Base-by-base conservation (phyloP, 2,113 vertebrate genomes). In the Columba livia region DNA sequence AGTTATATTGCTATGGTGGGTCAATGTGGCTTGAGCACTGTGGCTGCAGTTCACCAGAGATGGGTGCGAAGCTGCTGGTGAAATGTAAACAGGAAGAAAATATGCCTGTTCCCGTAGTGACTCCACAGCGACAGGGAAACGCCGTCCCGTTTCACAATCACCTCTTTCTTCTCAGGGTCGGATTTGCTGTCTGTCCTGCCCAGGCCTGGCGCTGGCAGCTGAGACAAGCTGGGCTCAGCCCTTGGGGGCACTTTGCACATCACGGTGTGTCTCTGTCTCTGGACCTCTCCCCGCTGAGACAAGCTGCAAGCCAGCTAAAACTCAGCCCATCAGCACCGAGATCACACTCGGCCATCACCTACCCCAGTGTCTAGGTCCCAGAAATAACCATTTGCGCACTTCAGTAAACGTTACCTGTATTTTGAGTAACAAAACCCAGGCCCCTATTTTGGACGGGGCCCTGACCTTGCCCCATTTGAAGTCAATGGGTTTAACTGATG, bases 61-160 rank as follows among this genome's bases (percentile, higher is more conserved):
- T 29, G 77, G 85, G 93, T 83, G 71, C 53, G 79, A 56, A 67
- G 94, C 83, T 56, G 42, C 69, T 56, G 87, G 60, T 51, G 89
- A 71, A 83, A 73, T 60, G 80, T 91, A 91, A 94, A 96, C 90
- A 90, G 85, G 92, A 95, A 94, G 79, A 86, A 94, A 90, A 95
- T 38, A 81, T 3, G 53, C 60, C 79, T 12, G 96, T 93, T 95
- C 91, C 88, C 94, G 56, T 67, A 86, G 94, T 83, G 88, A 93
- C 93, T 88, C 87, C 89, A 85, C 83, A 88, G 90, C 72, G 94
- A 88, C 85, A 4, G 36, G 48, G 82, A 80, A 95, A 67, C 20
- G 53, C 72, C 4, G 29, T 36, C 79, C 93, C 7, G 2, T 92
- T 80, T 82, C 94, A 95, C 93, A 85, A 70, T 17, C n/a, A 16